phyloP scores from a whole-genome alignment of 2,113 vertebrate genomes.

The Embiotoca jacksoni region DNA sequence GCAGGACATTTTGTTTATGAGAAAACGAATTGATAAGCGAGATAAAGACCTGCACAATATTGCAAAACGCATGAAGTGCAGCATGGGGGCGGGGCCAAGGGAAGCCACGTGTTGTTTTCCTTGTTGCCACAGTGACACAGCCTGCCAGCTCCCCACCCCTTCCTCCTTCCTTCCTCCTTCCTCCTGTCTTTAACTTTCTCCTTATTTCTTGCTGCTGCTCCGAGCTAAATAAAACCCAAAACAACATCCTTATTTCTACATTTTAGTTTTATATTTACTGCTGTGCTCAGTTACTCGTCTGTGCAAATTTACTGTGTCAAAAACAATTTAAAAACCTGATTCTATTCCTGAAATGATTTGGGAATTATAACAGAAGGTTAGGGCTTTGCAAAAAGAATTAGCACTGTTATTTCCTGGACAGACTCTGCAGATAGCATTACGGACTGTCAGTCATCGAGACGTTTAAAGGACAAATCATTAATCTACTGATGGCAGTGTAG shows the following conservation, averaged over 20 bases:
- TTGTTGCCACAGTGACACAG: constrained; percentile 49
- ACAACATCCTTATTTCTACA: background rate
- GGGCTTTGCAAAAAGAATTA: constrained; percentile 11
- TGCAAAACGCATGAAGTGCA: constrained; percentile 24
- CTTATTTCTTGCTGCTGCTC: background rate
- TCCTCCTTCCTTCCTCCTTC: background rate
- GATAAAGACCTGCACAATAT: background rate
- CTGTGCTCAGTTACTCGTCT: background rate
- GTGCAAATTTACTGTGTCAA: background rate
- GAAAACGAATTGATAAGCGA: background rate
- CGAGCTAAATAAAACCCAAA: background rate
- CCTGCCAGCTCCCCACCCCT: constrained; percentile 4
- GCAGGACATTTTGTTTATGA: background rate
- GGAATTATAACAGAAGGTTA: background rate
- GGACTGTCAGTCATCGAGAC: background rate
- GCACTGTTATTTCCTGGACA: constrained; percentile 2
- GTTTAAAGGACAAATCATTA: too few relatives aligned
- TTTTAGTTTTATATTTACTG: background rate
- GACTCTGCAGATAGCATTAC: constrained; percentile 24
- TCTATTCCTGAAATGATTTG: background rate
- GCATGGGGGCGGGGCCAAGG: background rate
- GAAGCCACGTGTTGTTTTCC: constrained; percentile 56
- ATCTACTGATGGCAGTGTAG: too few relatives aligned
- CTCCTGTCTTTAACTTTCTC: constrained; percentile 16
- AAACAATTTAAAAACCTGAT: too few relatives aligned